Conservation (phyloP, 2,888 invertebrate genomes). For the Lasioglossum calceatum region DNA sequence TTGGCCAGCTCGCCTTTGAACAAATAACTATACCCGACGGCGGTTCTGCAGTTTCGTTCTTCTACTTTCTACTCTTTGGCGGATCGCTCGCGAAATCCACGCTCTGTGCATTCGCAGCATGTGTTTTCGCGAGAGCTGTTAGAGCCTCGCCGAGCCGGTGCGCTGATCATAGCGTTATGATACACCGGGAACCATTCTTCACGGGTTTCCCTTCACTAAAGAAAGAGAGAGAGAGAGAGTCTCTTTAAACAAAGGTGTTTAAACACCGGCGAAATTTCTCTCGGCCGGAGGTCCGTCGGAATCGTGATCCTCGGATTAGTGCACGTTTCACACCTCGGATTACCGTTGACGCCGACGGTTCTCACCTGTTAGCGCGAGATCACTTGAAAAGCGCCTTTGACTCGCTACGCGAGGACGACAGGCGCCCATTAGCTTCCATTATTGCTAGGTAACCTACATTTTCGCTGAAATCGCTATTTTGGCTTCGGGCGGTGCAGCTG, state of each 20-base stretch:
- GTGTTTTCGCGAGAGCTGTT: slow-evolving; percentile 25
- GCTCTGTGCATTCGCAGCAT: background rate
- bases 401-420: background rate
- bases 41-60: slow-evolving; percentile 28
- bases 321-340: background rate
- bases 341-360: background rate
- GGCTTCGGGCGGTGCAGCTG: background rate
- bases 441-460: background rate
- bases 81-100: slow-evolving; percentile 14
- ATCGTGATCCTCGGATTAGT: background rate
- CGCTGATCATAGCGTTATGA: slow-evolving; percentile 33
- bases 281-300: background rate
- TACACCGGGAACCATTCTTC: slow-evolving; percentile 29
- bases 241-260: background rate
- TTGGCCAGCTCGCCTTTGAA: slow-evolving; percentile 49
- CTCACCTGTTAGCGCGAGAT: slow-evolving; percentile 1
- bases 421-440: background rate
- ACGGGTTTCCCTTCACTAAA: slow-evolving; percentile 20
- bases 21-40: slow-evolving; percentile 56
- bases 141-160: background rate
- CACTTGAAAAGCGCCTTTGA: slow-evolving; percentile 1
- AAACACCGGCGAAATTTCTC: background rate
- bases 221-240: too few relatives aligned
- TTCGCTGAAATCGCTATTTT: background rate
- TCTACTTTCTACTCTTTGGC: slow-evolving; percentile 51